These are phyloP conservation scores for Saguinus imperator DNA, from an alignment of 2,113 vertebrate species.

Conservation along the genomic window DNA sequence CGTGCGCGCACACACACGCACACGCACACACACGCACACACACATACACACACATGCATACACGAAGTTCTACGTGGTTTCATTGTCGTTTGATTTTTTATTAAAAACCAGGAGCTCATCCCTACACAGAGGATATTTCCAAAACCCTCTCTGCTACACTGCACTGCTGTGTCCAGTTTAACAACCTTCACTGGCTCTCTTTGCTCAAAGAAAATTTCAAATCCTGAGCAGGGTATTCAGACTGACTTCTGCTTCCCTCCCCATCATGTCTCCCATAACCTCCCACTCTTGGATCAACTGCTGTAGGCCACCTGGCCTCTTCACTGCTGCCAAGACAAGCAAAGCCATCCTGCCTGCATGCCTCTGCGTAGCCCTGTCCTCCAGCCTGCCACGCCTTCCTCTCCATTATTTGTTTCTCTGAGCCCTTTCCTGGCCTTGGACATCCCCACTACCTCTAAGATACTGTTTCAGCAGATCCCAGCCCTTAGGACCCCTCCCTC, in stretches of 20 bases:
- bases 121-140: not conserved
- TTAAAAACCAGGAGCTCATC: not conserved
- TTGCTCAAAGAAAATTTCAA: not conserved
- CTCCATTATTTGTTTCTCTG: not conserved
- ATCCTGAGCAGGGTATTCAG: not conserved
- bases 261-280: not conserved
- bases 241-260: not conserved
- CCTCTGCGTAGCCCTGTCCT: not conserved
- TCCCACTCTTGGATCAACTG: not conserved
- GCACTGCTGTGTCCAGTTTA: not conserved
- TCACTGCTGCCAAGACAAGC: not conserved
- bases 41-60: too few relatives aligned
- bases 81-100: not conserved
- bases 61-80: not conserved
- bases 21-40: fast-evolving
- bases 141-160: not conserved
- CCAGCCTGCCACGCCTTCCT: not conserved
- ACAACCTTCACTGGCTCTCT: not conserved
- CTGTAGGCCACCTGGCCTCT: not conserved
- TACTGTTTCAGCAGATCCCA: not conserved
- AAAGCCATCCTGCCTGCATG: not conserved
- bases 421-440: not conserved
- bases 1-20: not conserved
- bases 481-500: fast-evolving
- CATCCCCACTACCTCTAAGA: not conserved